These are phyloP conservation scores for Drosophila auraria DNA, from an alignment of 1,140 invertebrate genomes.

Conservation along the genomic window DNA sequence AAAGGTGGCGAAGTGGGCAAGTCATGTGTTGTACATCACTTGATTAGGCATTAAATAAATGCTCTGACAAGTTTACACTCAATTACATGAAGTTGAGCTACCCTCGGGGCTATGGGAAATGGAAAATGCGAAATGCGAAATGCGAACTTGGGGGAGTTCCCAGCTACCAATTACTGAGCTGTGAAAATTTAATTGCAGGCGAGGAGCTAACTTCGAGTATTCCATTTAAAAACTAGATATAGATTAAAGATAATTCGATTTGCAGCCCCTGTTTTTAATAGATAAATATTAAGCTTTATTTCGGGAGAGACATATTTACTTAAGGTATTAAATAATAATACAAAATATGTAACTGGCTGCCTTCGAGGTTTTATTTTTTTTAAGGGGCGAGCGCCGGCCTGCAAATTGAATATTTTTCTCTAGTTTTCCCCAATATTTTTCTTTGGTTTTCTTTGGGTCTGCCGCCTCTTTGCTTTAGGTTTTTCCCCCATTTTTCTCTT, in stretches of 20 bases:
- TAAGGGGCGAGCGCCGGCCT: not conserved
- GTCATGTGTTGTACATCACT: conserved; percentile 57
- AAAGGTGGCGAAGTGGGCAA: conserved; percentile 38
- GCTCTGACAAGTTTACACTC: conserved; percentile 50
- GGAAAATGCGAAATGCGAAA: not conserved
- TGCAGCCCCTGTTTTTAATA: no score
- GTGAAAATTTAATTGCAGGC: conserved; percentile 38
- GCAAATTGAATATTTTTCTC: not conserved
- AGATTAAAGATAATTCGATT: not conserved
- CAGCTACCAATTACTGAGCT: conserved; percentile 18
- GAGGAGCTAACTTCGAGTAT: not conserved
- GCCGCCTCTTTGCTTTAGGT: not conserved
- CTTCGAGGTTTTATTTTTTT: not conserved
- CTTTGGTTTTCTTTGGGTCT: not conserved
- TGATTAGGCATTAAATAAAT: conserved; percentile 70
- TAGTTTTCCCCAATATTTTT: conserved; percentile 1
- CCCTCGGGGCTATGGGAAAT: not conserved
- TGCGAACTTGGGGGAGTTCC: conserved; percentile 4
- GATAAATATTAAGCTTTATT: no score
- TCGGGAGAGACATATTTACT: not conserved
- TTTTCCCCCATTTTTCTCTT: not conserved
- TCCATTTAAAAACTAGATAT: not conserved
- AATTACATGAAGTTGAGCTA: conserved; percentile 42
- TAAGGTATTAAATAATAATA: not conserved
- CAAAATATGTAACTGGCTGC: not conserved